phyloP scores from a whole-genome alignment of 2,797 vertebrate genomes.

The Luscinia luscinia region DNA sequence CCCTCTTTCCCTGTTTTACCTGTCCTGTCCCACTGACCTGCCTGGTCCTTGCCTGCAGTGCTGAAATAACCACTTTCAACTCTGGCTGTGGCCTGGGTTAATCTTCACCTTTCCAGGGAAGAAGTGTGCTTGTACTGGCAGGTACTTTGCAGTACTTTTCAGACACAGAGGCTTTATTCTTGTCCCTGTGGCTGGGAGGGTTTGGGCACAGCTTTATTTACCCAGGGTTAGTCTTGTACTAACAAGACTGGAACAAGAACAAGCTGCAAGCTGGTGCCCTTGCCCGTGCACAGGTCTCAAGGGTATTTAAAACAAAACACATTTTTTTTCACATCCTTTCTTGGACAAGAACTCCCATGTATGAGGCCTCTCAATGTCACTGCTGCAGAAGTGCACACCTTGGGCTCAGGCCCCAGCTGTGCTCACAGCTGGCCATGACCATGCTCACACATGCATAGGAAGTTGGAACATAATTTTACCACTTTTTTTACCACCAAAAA shows the following conservation, averaged over 20 bases:
- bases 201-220: neutral
- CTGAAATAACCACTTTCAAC: neutral
- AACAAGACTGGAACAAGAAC: slow-evolving; percentile 6
- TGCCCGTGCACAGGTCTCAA: neutral
- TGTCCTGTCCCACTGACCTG: neutral
- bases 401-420: neutral
- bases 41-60: neutral
- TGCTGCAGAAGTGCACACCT: neutral
- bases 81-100: neutral
- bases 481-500: slow-evolving; percentile 9
- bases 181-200: neutral
- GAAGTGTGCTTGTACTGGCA: neutral
- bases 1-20: neutral
- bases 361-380: neutral
- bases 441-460: neutral
- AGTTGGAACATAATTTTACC: neutral
- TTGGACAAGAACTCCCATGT: neutral
- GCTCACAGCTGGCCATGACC: neutral
- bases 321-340: neutral
- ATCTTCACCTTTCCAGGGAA: neutral
- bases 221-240: slow-evolving; percentile 22
- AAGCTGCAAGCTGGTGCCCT: neutral
- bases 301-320: neutral
- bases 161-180: neutral
- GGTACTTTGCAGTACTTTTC: neutral